Evolutionary conservation across 2,888 invertebrate genomes (phyloP), one percentile per base, ranked within the genome.

Genomic region (Nudaria mundana): DNA sequence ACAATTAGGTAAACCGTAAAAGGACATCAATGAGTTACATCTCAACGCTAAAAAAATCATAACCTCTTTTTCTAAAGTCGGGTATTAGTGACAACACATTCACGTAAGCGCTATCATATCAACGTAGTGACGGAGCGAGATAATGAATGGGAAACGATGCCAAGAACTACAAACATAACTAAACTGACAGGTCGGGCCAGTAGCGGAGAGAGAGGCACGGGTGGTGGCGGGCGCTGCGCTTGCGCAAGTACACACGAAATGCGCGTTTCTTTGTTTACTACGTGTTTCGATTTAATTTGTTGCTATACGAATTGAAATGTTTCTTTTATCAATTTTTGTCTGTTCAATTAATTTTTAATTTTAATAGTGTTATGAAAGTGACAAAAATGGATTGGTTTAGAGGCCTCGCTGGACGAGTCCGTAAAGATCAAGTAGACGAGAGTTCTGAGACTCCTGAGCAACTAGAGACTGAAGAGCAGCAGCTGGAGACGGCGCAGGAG

Each of bases 401-500:
- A 58, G 64, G 68, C 2, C 33, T 65, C 15, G 61, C 63, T 35
- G 65, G 70, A 34, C 48, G 63, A 30, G 62, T 53, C 29, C 56
- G 46, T 22, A 40, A 33, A 35, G 55, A 44, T 28, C 30, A 37
- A 12, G 45, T 16, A 0, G 40, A 44, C 6, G 58, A 30, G n/a
- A 40, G 34, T 14, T 37, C 22, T 15, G 50, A 38, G 33, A 40
- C 24, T 15, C 42, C 28, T 4, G 39, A 14, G 20, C 12, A 32
- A 35, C 22, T 16, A 24, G 26, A 14, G 33, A 20, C 37, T 34
- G 38, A 16, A 23, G 20, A 30, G 30, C 47, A 53, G 16, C 44
- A 82, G 39, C 82, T 95, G 63, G 96, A 96, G 90, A 94, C 92
- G 3, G 71, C 82, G 28, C 80, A 82, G 43, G 92, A 95, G 71